phyloP scores from a whole-genome alignment of 1,140 invertebrate species.

The Nymphalis io region DNA sequence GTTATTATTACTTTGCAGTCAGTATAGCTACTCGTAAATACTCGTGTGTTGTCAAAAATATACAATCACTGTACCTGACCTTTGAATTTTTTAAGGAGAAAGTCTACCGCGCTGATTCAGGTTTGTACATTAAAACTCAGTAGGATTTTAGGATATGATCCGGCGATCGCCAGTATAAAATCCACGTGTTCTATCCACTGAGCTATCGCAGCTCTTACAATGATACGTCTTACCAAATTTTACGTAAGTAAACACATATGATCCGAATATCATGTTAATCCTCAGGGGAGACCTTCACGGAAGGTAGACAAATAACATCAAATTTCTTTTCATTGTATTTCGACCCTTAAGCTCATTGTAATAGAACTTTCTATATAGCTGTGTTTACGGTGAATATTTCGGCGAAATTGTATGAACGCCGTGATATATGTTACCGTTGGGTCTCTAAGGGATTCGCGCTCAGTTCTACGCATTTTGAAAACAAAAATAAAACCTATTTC shows the following conservation, averaged over 20 bases:
- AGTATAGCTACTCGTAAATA: too few species aligned
- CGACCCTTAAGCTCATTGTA: neutral
- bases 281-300: slow-evolving; percentile 1
- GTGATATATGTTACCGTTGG: slow-evolving; percentile 9
- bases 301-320: slow-evolving; percentile 2
- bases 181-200: too few species aligned
- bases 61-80: too few species aligned
- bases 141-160: too few species aligned
- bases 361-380: neutral
- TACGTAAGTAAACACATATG: slow-evolving; percentile 1
- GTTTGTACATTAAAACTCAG: too few species aligned
- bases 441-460: neutral
- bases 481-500: neutral
- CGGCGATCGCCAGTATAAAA: too few species aligned
- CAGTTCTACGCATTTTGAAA: slow-evolving; percentile 4
- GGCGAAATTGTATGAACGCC: slow-evolving; percentile 6
- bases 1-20: too few species aligned
- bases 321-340: neutral
- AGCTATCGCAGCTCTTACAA: neutral
- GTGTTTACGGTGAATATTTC: slow-evolving; percentile 1
- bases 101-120: too few species aligned
- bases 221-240: neutral
- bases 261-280: slow-evolving; percentile 8
- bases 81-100: too few species aligned
- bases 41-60: too few species aligned